Percentiles rank a stretch among this genome's conserved stretches.
These are phyloP conservation scores for Drosophila nr. medialis DNA, from an alignment of 2,888 invertebrate genomes.

Conservation along the genomic window DNA sequence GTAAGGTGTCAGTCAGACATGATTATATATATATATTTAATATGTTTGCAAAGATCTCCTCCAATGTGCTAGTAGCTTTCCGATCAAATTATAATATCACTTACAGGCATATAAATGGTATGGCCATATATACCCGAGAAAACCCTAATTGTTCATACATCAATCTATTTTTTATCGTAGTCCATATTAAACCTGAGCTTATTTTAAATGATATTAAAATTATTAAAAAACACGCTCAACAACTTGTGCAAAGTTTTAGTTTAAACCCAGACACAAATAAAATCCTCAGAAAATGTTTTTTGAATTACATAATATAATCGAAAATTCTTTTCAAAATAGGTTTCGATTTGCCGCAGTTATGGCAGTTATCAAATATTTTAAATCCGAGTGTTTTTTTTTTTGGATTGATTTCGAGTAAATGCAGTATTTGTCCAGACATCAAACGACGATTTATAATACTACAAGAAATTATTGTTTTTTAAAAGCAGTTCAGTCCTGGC, in stretches of 20 bases:
- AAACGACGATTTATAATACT: no score
- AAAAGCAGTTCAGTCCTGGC: background rate
- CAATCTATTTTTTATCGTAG: background rate
- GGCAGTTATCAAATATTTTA: background rate
- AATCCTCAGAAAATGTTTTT: background rate
- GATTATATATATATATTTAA: background rate
- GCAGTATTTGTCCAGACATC: background rate
- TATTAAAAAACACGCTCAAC: rapidly evolving
- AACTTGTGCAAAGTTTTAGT: background rate
- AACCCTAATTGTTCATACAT: background rate
- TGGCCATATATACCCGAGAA: background rate
- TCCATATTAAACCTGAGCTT: no score
- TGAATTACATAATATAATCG: background rate
- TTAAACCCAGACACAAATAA: background rate
- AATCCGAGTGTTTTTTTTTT: background rate
- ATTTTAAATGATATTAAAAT: background rate
- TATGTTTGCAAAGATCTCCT: background rate
- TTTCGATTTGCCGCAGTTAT: background rate
- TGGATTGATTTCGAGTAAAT: background rate
- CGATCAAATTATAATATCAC: background rate
- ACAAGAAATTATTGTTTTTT: rapidly evolving
- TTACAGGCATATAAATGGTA: background rate
- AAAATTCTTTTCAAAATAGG: background rate
- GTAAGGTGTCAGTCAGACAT: background rate
- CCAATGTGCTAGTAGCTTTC: no score